Conservation (phyloP, 2,113 vertebrate genomes). For the Beaufortia kweichowensis region DNA sequence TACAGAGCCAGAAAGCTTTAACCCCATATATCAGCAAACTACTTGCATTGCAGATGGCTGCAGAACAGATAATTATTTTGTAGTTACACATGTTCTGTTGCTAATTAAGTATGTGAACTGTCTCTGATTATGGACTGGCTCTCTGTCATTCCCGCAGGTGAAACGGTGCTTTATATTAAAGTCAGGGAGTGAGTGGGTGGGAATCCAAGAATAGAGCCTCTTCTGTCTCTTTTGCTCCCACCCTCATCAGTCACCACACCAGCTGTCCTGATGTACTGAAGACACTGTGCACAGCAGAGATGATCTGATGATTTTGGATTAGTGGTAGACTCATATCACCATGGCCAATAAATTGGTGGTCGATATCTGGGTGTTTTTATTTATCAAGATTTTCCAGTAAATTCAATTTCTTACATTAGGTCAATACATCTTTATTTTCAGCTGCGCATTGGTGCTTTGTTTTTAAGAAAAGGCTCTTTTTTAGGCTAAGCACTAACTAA, state of each 20-base stretch:
- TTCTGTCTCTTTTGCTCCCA: constrained; percentile 4
- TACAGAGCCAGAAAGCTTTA: neutral
- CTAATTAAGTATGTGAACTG: constrained; percentile 26
- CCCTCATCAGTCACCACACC: constrained; percentile 3
- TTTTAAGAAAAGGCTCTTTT: too few species aligned
- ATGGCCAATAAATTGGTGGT: too few species aligned
- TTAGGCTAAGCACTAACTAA: too few species aligned
- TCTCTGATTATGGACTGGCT: neutral
- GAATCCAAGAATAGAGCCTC: constrained; percentile 27
- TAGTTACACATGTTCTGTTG: constrained; percentile 12
- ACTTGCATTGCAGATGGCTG: constrained; percentile 22
- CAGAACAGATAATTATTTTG: constrained; percentile 10
- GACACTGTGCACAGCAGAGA: neutral
- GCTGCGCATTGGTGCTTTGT: too few species aligned
- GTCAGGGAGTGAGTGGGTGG: constrained; percentile 15
- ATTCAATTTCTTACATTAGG: too few species aligned
- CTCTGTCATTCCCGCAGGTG: neutral
- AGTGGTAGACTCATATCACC: too few species aligned
- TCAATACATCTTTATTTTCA: too few species aligned
- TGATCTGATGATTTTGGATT: neutral
- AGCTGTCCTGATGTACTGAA: constrained; percentile 25
- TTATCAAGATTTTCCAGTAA: too few species aligned
- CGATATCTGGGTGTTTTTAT: too few species aligned
- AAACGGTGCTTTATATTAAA: constrained; percentile 8
- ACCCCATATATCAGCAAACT: constrained; percentile 31